Evolutionary conservation across 2,888 invertebrate genomes (phyloP), one percentile per base, ranked within the genome.

Genomic region (Cylloceria caligata): DNA sequence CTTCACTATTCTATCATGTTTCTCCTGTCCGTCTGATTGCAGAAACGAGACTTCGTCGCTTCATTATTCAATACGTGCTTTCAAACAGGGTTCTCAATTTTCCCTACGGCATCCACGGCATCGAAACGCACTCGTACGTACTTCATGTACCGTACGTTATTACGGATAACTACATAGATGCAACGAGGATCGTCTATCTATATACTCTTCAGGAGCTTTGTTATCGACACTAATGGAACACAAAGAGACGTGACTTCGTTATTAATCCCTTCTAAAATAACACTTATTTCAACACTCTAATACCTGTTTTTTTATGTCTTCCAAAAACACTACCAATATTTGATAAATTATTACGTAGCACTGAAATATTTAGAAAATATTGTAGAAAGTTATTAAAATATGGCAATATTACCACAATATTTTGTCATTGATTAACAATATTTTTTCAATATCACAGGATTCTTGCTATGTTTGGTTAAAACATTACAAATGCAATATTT

Each of bases 241-340:
- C 81, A 84, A 84, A 84, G 81, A 81, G 21, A 83, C 84, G 84
- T 84, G 83, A 84, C 83, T 84, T 69, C 27, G 34, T 39, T 52
- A 4, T 30, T 9, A 9, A 9, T 34, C 60, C 21, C 30, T 27
- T 49, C 42, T 62, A 36, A 55, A 60, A 76, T 76, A 72, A 57
- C 60, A 34, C 49, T 71, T 34, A 34, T 60, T 71, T 52, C 19
- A 36, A 30, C 39, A 34, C 42, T 52, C 21, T 1, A 0, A 3
- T n/a, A 5, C n/a, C 13, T 55, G 27, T 57, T 42, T 47, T 57
- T 67, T 9, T 69, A 65, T 30, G 27, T 42, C 62, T 52, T 57
- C 36, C 34, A 39, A 74, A 19, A 65, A 45, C 36, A 52, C 16
- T 36, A n/a, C 13, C 49, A 52, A 67, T 68, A 11, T 60, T 67